Conservation (phyloP, 2,113 vertebrate genomes). For the Burhinus bistriatus region DNA sequence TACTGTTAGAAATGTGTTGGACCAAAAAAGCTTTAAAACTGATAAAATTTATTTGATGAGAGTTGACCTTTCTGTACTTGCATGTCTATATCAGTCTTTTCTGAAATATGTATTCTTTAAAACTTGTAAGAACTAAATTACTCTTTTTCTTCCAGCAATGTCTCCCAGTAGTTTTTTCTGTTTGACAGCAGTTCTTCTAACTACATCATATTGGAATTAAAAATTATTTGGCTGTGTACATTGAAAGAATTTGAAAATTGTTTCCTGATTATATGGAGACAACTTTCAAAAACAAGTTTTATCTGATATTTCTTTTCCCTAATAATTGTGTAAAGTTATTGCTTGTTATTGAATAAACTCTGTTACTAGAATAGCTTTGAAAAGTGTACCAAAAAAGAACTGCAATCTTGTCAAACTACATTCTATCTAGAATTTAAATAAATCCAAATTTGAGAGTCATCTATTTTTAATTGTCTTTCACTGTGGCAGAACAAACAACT, state of each 20-base stretch:
- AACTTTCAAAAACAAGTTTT: background rate
- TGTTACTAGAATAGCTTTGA: background rate
- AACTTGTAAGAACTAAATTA: background rate
- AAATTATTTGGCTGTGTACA: background rate
- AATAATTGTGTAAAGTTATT: background rate
- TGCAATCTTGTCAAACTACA: background rate
- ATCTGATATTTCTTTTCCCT: background rate
- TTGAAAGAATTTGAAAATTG: background rate
- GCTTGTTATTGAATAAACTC: background rate
- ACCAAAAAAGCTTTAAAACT: background rate
- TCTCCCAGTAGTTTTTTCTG: background rate
- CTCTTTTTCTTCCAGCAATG: background rate
- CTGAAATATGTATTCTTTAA: background rate
- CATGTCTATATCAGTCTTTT: background rate
- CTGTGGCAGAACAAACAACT: background rate
- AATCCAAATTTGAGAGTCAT: background rate
- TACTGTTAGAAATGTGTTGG: background rate
- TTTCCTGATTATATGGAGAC: background rate
- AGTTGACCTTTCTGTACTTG: background rate
- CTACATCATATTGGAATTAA: background rate
- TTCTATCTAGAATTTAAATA: background rate
- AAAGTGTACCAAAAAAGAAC: background rate
- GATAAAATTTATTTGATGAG: background rate
- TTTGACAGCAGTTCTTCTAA: background rate
- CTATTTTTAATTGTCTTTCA: constrained; percentile 1